Conservation (phyloP, 1,140 invertebrate species). For the Meloidogyne exigua region DNA sequence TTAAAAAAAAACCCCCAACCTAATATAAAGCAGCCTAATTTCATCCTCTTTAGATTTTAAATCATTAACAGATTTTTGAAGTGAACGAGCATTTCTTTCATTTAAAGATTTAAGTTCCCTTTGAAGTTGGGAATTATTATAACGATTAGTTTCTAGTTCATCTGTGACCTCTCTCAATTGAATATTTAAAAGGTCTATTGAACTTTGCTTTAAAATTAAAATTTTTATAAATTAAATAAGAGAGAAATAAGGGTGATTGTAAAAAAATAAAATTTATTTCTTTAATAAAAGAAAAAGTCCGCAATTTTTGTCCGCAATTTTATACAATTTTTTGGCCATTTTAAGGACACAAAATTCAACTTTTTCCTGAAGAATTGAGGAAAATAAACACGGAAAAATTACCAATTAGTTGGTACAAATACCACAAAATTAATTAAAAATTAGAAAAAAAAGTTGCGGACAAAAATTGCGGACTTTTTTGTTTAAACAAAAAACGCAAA, state of each 20-base stretch:
- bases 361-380: too few relatives aligned
- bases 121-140: conserved; percentile 13
- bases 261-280: too few relatives aligned
- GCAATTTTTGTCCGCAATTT: too few relatives aligned
- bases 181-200: background rate
- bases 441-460: too few relatives aligned
- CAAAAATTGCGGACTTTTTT: too few relatives aligned
- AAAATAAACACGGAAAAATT: too few relatives aligned
- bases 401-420: too few relatives aligned
- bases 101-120: conserved; percentile 21
- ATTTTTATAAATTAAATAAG: background rate
- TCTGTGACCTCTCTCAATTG: conserved; percentile 7
- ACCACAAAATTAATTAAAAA: background rate
- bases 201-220: conserved; percentile 17
- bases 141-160: conserved; percentile 7
- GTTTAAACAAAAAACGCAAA: too few relatives aligned
- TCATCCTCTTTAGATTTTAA: conserved; percentile 27
- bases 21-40: conserved; percentile 1
- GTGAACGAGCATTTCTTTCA: background rate
- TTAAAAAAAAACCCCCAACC: background rate
- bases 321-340: too few relatives aligned
- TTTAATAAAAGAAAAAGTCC: too few relatives aligned
- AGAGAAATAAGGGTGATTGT: too few relatives aligned
- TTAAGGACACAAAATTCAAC: too few relatives aligned
- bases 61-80: conserved; percentile 10